Evolutionary conservation across 2,113 vertebrate species (phyloP).

Genomic region (Cottus gobio): DNA sequence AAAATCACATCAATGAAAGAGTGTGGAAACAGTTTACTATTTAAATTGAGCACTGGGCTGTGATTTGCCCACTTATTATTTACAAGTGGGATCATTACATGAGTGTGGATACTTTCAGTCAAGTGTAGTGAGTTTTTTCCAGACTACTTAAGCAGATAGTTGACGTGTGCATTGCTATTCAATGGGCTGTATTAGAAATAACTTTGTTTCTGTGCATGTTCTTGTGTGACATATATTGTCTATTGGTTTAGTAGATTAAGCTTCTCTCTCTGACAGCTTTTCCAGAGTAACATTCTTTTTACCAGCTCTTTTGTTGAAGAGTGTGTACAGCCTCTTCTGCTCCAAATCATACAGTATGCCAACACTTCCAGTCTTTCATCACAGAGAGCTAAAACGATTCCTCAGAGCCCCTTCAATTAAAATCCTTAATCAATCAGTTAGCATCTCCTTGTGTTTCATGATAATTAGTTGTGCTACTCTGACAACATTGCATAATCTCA

Average conservation of each 20-base stretch:
- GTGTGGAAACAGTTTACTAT: neutral
- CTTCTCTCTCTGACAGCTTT: conserved; percentile 22
- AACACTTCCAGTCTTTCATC: conserved; percentile 61
- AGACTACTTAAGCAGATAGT: conserved; percentile 14
- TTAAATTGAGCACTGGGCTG: neutral
- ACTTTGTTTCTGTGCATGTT: conserved; percentile 13
- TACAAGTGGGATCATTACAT: conserved; percentile 2
- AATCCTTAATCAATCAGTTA: conserved; percentile 77
- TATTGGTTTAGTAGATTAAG: conserved; percentile 28
- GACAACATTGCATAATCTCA: conserved; percentile 64
- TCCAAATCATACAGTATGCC: conserved; percentile 52
- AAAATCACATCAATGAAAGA: neutral
- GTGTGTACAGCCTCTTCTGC: conserved; percentile 30
- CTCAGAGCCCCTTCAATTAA: conserved; percentile 73
- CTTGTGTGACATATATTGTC: neutral
- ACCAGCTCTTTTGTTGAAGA: conserved; percentile 40
- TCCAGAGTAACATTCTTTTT: conserved; percentile 27
- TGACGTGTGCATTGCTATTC: conserved; percentile 23
- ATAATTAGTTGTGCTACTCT: conserved; percentile 66
- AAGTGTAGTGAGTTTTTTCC: neutral
- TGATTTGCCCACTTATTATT: conserved; percentile 18
- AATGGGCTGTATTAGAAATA: conserved; percentile 20
- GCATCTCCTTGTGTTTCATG: conserved; percentile 68
- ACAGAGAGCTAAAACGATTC: conserved; percentile 60
- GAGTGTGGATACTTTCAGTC: conserved; percentile 9